Evolutionary conservation across 2,888 invertebrate species (phyloP).

Genomic region (Drosophila lacicola): DNA sequence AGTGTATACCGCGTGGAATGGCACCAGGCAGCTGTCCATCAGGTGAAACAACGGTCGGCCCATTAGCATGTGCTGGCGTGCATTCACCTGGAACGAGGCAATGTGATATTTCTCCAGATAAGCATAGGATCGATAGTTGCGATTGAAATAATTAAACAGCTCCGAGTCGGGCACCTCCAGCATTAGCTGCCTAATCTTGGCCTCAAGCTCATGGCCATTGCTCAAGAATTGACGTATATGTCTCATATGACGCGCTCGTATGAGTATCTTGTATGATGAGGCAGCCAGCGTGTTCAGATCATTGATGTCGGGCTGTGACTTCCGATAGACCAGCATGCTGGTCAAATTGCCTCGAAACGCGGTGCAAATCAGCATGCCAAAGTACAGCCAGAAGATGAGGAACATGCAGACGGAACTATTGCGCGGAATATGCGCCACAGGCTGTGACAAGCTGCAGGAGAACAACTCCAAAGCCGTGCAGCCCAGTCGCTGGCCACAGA

Average conservation of each 20-base stretch:
- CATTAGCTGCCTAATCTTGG: slow-evolving; percentile 82
- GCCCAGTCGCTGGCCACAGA: slow-evolving; percentile 26
- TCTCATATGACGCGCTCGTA: slow-evolving; percentile 84
- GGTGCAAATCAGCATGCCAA: slow-evolving; percentile 82
- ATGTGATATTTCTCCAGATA: slow-evolving; percentile 86
- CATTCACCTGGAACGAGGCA: slow-evolving; percentile 69
- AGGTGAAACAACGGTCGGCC: slow-evolving; percentile 86
- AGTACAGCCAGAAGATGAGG: slow-evolving; percentile 81
- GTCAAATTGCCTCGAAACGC: slow-evolving; percentile 84
- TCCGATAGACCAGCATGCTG: slow-evolving; percentile 81
- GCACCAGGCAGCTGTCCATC: slow-evolving; percentile 86
- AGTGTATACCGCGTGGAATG: slow-evolving; percentile 87
- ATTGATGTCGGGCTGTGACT: slow-evolving; percentile 80
- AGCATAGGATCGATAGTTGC: slow-evolving; percentile 85
- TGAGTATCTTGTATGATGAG: slow-evolving; percentile 83
- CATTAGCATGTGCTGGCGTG: slow-evolving; percentile 70
- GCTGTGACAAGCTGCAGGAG: slow-evolving; percentile 72
- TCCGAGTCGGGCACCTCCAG: slow-evolving; percentile 84
- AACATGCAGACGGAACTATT: slow-evolving; percentile 70
- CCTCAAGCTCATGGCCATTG: slow-evolving; percentile 66
- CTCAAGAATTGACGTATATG: slow-evolving; percentile 84
- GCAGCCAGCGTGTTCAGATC: slow-evolving; percentile 73
- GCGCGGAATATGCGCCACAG: slow-evolving; percentile 53
- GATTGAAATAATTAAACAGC: slow-evolving; percentile 84
- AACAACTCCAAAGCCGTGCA: slow-evolving; percentile 62